Evolutionary conservation across 92 coral and sea anemone species (phyloP), one percentile per base, ranked within the genome.

Genomic region (Metridium senile): DNA sequence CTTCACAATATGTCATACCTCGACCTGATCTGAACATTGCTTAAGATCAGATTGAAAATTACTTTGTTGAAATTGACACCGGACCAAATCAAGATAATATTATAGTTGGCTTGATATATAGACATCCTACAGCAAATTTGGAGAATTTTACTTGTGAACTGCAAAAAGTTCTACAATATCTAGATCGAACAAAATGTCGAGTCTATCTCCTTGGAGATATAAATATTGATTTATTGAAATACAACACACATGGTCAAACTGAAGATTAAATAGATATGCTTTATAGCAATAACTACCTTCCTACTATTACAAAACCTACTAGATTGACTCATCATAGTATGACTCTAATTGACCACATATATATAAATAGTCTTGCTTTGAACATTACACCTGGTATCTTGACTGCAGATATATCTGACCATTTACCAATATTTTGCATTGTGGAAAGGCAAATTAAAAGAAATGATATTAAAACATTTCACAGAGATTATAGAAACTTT

Each of bases 321-420:
- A 85, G 86, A 69, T 51, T 85, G 30, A 85, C 88, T 39, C 47
- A 77, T 26, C 83, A 76, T 17, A 76, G 83, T 6, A 52, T 76
- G 43, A 85, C 89, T 29, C 62, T 85, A n/a, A 85, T 80, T 57
- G 82, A 85, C 70, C 86, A 80, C 66, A 80, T 85, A 32, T 85
- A 85, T 67, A 80, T 85, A 19, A 85, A 80, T 47, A 34, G 69
- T 45, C 80, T 78, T 1, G 62, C 22, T 13, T 23, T 69, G 19
- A 65, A 76, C 30, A n/a, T 82, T 16, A 71, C 77, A 26, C 17
- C 71, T 23, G 83, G 83, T 45, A 86, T 86, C 28, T 74, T 75
- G 46, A 86, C 87, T 64, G 83, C 58, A 34, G 87, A 86, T 77
- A 72, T 82, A 27, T 82, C 87, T 58, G 87, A 87, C 46, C 87